Conservation (phyloP, 2,888 invertebrate genomes). For the Myopa testacea region DNA sequence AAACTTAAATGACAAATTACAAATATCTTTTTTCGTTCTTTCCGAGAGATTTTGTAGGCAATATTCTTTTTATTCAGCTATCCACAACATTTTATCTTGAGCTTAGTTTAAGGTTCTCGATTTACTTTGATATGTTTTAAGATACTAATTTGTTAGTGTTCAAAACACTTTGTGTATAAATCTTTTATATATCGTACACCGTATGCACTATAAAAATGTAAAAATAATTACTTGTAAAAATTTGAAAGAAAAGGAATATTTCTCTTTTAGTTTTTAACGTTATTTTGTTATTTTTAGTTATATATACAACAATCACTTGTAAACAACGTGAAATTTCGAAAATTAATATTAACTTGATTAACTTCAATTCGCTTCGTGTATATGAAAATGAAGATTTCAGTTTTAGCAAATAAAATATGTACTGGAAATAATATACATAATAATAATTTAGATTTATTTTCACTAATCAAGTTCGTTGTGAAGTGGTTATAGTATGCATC, state of each 20-base stretch:
- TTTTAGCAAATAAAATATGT: too few relatives aligned
- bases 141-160: background rate
- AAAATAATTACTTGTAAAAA: slow-evolving; percentile 31
- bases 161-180: background rate
- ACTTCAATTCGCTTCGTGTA: too few relatives aligned
- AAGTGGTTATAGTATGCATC: too few relatives aligned
- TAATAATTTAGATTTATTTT: too few relatives aligned
- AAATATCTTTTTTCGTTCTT: slow-evolving; percentile 14
- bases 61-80: background rate
- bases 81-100: background rate
- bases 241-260: slow-evolving; percentile 4
- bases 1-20: slow-evolving; percentile 73
- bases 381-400: too few relatives aligned
- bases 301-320: too few relatives aligned
- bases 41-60: background rate
- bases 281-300: background rate
- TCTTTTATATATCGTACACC: slow-evolving; percentile 43
- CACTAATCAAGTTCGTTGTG: too few relatives aligned
- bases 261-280: slow-evolving; percentile 8
- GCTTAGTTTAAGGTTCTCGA: slow-evolving; percentile 12
- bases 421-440: too few relatives aligned
- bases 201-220: slow-evolving; percentile 41
- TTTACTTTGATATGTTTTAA: background rate
- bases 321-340: too few relatives aligned
- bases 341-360: too few relatives aligned